Evolutionary conservation across 2,113 vertebrate species (phyloP).

Genomic region (Cricetomys ansorgei): DNA sequence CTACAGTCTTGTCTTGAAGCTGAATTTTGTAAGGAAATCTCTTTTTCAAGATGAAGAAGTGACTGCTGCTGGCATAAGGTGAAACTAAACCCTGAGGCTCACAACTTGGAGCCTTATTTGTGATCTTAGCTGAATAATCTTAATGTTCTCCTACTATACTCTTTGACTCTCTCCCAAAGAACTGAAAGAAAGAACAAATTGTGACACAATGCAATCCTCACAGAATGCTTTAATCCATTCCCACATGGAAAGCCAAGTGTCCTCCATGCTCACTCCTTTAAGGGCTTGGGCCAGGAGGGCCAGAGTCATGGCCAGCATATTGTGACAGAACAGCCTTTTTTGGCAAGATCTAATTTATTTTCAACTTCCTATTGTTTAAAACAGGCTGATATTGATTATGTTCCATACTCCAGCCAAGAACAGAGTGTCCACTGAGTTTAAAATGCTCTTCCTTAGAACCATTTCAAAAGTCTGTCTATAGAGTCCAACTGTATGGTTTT

Average conservation of each 20-base stretch:
- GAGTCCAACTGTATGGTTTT: background rate
- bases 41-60: background rate
- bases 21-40: background rate
- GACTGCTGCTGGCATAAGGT: background rate
- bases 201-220: conserved; percentile 47
- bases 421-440: conserved; percentile 38
- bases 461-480: background rate
- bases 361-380: conserved; percentile 50
- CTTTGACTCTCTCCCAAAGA: conserved; percentile 36
- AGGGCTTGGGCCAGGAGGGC: background rate
- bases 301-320: background rate
- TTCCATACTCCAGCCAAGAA: background rate
- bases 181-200: conserved; percentile 16
- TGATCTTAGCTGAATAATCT: background rate
- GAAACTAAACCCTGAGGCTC: background rate
- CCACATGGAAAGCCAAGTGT: conserved; percentile 48
- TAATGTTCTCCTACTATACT: background rate
- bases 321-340: conserved; percentile 39
- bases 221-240: conserved; percentile 55
- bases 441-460: conserved; percentile 36
- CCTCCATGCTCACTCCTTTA: background rate
- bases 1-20: background rate
- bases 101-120: background rate
- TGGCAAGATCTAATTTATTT: conserved; percentile 64
- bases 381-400: conserved; percentile 58